These are phyloP conservation scores for Gymnodraco acuticeps DNA, from an alignment of 2,797 vertebrate species.

Conservation along the genomic window DNA sequence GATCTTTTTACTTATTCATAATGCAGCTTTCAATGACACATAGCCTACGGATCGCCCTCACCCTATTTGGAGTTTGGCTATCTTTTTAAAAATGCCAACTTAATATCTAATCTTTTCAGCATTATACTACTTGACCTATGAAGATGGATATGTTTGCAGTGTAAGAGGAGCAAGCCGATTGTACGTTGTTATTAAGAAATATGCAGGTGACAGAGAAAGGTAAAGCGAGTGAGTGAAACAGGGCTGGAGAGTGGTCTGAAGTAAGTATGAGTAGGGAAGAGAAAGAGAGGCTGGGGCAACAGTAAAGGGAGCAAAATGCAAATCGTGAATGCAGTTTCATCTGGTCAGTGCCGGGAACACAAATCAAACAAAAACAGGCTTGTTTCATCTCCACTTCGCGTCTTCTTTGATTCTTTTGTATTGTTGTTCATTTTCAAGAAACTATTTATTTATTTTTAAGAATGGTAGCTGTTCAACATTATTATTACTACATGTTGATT, in stretches of 20 bases:
- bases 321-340: conserved; percentile 54
- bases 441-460: conserved; percentile 19
- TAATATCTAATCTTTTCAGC: background rate
- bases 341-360: conserved; percentile 52
- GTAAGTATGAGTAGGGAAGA: conserved; percentile 49
- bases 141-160: conserved; percentile 63
- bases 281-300: conserved; percentile 52
- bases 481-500: background rate
- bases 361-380: conserved; percentile 50
- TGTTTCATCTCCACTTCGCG: conserved; percentile 72
- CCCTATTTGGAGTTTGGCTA: background rate
- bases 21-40: background rate
- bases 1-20: background rate
- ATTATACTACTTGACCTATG: conserved; percentile 37
- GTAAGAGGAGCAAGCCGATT: conserved; percentile 58
- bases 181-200: conserved; percentile 44
- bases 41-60: background rate
- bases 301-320: conserved; percentile 47
- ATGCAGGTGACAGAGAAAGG: conserved; percentile 41
- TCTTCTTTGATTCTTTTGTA: conserved; percentile 15
- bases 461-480: conserved; percentile 10
- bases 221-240: conserved; percentile 50
- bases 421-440: conserved; percentile 22
- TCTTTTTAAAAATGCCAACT: background rate
- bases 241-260: conserved; percentile 47